A percentile compares a stretch with the other conserved stretches of the same genome.
phyloP scores from a whole-genome alignment of 2,113 vertebrate species.

The Hucho hucho region DNA sequence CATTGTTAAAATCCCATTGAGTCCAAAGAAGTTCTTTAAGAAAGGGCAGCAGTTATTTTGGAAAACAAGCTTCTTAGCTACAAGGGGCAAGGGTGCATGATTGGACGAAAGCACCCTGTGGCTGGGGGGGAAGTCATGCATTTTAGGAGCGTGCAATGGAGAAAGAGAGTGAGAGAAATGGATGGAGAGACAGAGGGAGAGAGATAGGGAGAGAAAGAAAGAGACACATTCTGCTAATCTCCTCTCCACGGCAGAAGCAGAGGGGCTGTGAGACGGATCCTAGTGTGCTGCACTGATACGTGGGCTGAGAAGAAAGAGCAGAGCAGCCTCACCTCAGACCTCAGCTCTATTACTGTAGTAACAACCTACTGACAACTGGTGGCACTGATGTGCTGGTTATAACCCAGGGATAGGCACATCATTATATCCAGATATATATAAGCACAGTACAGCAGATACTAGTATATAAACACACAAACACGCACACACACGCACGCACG shows the following conservation, averaged over 20 bases:
- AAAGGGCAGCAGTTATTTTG: not conserved
- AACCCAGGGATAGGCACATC: too few species aligned
- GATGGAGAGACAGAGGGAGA: too few species aligned
- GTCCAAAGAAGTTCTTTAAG: not conserved
- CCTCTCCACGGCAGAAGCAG: too few species aligned
- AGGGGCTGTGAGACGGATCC: too few species aligned
- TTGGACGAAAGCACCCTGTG: not conserved
- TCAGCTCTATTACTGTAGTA: conserved; percentile 46
- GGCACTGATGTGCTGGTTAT: conserved; percentile 60
- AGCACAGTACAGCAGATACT: too few species aligned
- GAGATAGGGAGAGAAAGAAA: not conserved
- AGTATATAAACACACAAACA: too few species aligned
- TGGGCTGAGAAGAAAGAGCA: not conserved
- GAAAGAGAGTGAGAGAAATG: too few species aligned
- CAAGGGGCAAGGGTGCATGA: not conserved
- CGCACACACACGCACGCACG: too few species aligned
- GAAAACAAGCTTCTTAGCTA: not conserved
- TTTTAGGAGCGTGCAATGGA: not conserved
- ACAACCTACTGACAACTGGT: conserved; percentile 49
- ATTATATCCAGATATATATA: too few species aligned
- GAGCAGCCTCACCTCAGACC: conserved; percentile 2
- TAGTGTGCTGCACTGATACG: conserved; percentile 3
- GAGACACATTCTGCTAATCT: not conserved
- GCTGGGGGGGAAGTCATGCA: not conserved
- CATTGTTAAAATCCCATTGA: too few species aligned